These are phyloP conservation scores for Oeneis ivallda DNA, from an alignment of 2,888 invertebrate genomes.

Conservation along the genomic window DNA sequence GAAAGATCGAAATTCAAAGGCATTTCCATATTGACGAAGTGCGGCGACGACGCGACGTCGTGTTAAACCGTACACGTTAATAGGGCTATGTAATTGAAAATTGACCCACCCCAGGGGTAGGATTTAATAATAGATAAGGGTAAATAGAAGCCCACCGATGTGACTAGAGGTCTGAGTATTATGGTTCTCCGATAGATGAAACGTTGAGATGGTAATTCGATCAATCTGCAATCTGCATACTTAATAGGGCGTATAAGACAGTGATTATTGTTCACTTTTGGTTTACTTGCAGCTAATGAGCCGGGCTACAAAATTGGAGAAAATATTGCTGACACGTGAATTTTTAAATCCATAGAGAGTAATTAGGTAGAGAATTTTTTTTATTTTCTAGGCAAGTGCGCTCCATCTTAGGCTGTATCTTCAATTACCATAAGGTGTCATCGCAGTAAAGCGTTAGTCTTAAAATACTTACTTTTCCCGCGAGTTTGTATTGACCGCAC, in stretches of 20 bases:
- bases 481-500: no score
- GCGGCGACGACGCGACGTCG: conserved; percentile 17
- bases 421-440: no score
- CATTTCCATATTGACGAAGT: conserved; percentile 28
- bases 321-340: no score
- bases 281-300: background rate
- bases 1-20: conserved; percentile 21
- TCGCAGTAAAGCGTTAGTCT: no score
- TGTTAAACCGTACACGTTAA: conserved; percentile 42
- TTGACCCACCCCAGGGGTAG: conserved; percentile 48
- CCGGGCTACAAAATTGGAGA: no score
- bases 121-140: conserved; percentile 65
- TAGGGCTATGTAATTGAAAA: conserved; percentile 63
- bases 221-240: conserved; percentile 29
- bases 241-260: conserved; percentile 9
- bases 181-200: conserved; percentile 32
- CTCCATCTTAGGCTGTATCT: no score
- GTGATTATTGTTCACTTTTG: background rate
- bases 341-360: no score
- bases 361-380: no score
- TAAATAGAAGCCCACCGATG: conserved; percentile 45
- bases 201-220: conserved; percentile 29
- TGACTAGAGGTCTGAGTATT: conserved; percentile 33
- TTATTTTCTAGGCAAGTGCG: no score
- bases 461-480: no score